Evolutionary conservation across 2,888 invertebrate genomes (phyloP).

Genomic region (Graphium colonna): DNA sequence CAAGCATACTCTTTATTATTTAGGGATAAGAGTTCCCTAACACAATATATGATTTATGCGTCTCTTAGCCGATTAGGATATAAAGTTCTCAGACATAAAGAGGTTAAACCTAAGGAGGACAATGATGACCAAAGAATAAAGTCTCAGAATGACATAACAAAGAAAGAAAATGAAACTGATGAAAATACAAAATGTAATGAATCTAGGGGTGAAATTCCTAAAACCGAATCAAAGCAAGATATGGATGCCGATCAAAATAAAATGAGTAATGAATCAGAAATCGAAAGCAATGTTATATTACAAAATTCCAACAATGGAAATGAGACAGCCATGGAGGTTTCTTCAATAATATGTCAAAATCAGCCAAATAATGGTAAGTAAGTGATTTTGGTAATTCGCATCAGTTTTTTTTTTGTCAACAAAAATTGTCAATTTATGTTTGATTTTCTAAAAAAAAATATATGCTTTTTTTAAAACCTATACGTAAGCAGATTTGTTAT

Average conservation of each 20-base stretch:
- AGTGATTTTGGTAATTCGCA: too few relatives aligned
- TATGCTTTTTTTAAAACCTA: too few relatives aligned
- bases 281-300: background rate
- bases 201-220: background rate
- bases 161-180: slow-evolving; percentile 1
- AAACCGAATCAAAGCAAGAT: background rate
- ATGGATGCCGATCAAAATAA: background rate
- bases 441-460: too few relatives aligned
- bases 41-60: slow-evolving; percentile 81
- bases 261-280: background rate
- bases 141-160: slow-evolving; percentile 4
- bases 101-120: background rate
- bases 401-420: too few relatives aligned
- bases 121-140: slow-evolving; percentile 1
- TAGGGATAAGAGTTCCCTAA: slow-evolving; percentile 48
- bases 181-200: background rate
- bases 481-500: too few relatives aligned
- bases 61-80: slow-evolving; percentile 80
- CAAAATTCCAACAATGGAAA: background rate
- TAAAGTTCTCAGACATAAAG: slow-evolving; percentile 69
- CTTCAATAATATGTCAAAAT: background rate
- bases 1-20: slow-evolving; percentile 82
- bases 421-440: too few relatives aligned
- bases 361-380: background rate
- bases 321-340: background rate